Percentiles rank a stretch among this genome's conserved stretches.
phyloP scores from a whole-genome alignment of 2,888 invertebrate genomes.

The Busseola fusca region DNA sequence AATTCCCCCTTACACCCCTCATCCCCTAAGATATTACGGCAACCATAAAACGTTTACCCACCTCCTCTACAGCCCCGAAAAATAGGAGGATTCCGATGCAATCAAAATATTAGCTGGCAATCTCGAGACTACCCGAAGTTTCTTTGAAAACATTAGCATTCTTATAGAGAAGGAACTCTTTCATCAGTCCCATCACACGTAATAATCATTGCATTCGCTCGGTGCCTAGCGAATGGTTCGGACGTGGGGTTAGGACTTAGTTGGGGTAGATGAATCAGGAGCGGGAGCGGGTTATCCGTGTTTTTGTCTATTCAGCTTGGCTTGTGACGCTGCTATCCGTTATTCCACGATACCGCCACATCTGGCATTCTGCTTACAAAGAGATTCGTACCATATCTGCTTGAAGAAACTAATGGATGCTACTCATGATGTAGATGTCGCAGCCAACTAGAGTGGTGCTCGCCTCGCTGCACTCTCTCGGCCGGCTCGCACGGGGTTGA shows the following conservation, averaged over 20 bases:
- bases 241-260: background rate
- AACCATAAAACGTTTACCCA: conserved; percentile 45
- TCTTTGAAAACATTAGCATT: conserved; percentile 61
- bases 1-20: conserved; percentile 10
- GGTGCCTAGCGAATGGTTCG: conserved; percentile 46
- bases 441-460: too few relatives aligned
- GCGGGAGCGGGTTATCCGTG: conserved; percentile 5
- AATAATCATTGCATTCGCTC: conserved; percentile 65
- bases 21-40: conserved; percentile 23
- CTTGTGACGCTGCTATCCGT: background rate
- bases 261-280: conserved; percentile 14
- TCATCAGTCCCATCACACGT: conserved; percentile 59
- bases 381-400: background rate
- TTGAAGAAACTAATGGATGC: background rate
- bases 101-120: conserved; percentile 59
- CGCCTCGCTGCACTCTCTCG: too few relatives aligned
- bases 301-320: background rate
- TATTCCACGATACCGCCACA: too few relatives aligned
- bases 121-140: conserved; percentile 29
- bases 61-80: conserved; percentile 32
- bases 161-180: conserved; percentile 57
- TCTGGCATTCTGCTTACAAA: background rate
- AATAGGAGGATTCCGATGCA: conserved; percentile 33
- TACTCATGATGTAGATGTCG: background rate
- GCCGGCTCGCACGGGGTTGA: too few relatives aligned